Evolutionary conservation across 2,797 vertebrate genomes (phyloP).

Genomic region (Helostoma temminkii): DNA sequence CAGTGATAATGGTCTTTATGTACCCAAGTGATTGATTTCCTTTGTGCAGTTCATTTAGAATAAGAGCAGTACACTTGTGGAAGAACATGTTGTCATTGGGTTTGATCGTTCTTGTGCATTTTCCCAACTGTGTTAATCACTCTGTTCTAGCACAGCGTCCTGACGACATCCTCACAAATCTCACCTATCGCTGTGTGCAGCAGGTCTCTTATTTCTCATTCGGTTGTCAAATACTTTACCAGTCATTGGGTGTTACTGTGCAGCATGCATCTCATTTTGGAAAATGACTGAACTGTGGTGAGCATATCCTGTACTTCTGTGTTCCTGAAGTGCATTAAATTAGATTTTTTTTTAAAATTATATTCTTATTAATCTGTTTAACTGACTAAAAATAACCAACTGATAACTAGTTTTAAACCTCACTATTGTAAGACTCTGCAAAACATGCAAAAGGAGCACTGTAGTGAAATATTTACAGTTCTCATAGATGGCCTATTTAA

Average conservation of each 20-base stretch:
- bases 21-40: slow-evolving; percentile 59
- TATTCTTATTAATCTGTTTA: background rate
- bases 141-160: slow-evolving; percentile 30
- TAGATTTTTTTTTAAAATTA: too few species aligned
- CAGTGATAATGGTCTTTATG: slow-evolving; percentile 45
- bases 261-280: slow-evolving; percentile 8
- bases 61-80: slow-evolving; percentile 24
- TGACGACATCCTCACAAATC: slow-evolving; percentile 20
- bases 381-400: background rate
- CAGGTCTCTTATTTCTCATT: slow-evolving; percentile 29
- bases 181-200: slow-evolving; percentile 15
- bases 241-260: slow-evolving; percentile 4
- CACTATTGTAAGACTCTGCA: background rate
- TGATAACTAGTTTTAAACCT: background rate
- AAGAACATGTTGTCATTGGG: slow-evolving; percentile 47
- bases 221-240: slow-evolving; percentile 7
- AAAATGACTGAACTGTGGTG: background rate
- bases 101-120: slow-evolving; percentile 38
- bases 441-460: background rate
- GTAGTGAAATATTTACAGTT: background rate
- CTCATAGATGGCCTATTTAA: background rate
- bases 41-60: slow-evolving; percentile 61
- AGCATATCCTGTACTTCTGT: background rate
- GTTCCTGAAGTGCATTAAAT: background rate
- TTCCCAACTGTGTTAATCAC: slow-evolving; percentile 58